A percentile compares a stretch with the other conserved stretches of the same genome.
Evolutionary conservation across 1,140 invertebrate genomes (phyloP).

Genomic region (Aleiodes sp.): DNA sequence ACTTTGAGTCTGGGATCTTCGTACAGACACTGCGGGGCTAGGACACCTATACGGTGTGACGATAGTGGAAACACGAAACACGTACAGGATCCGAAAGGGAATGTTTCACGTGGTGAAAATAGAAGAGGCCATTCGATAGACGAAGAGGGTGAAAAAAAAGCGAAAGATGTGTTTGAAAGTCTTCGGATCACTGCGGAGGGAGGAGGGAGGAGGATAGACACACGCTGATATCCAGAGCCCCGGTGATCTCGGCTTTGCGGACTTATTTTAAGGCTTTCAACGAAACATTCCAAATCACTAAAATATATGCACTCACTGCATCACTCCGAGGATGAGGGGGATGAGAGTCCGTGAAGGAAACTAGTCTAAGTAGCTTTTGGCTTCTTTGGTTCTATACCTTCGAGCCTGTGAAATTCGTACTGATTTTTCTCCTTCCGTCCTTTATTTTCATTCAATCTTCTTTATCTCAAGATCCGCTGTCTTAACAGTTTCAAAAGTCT

Average conservation of each 20-base stretch:
- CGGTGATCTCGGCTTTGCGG: conserved; percentile 8
- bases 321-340: too few relatives aligned
- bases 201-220: background rate
- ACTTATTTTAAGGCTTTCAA: background rate
- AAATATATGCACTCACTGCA: background rate
- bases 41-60: background rate
- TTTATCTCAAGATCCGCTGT: too few relatives aligned
- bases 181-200: too few relatives aligned
- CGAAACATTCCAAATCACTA: background rate
- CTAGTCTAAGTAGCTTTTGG: conserved; percentile 2
- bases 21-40: conserved; percentile 8
- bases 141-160: too few relatives aligned
- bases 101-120: background rate
- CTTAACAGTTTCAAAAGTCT: background rate
- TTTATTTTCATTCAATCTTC: background rate
- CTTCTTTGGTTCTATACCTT: background rate
- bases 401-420: background rate
- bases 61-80: background rate
- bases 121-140: background rate
- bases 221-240: background rate
- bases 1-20: conserved; percentile 5
- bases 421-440: background rate
- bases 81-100: background rate
- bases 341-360: background rate
- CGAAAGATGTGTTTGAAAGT: background rate